Evolutionary conservation across 2,113 vertebrate genomes (phyloP).

Genomic region (Calcarius ornatus): DNA sequence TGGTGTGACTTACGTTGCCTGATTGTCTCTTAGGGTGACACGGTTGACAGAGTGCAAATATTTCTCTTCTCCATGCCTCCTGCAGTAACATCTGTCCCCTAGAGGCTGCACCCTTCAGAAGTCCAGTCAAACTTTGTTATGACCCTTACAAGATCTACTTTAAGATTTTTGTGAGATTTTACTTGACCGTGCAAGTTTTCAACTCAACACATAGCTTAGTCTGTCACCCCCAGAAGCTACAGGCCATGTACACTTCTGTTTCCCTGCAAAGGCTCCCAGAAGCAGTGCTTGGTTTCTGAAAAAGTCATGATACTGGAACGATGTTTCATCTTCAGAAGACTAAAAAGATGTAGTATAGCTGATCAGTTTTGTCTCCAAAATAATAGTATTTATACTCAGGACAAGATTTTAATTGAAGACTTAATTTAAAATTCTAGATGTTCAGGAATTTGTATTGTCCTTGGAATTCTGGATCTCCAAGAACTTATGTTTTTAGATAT

Average conservation of each 20-base stretch:
- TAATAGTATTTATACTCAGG: not conserved
- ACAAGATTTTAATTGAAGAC: not conserved
- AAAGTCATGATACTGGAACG: not conserved
- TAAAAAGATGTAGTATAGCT: not conserved
- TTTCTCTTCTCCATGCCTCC: not conserved
- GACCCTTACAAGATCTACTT: not conserved
- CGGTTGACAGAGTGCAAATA: not conserved
- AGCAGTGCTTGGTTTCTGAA: not conserved
- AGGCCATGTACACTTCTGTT: not conserved
- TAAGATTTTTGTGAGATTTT: not conserved
- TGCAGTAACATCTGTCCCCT: not conserved
- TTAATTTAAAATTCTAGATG: not conserved
- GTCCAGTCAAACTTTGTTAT: not conserved
- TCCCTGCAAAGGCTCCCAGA: not conserved
- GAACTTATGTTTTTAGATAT: not conserved
- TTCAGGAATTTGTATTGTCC: not conserved
- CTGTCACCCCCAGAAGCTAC: not conserved
- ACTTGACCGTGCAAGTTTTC: not conserved
- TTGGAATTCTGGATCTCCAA: not conserved
- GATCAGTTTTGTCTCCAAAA: not conserved
- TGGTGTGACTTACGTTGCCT: not conserved
- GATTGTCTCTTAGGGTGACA: not conserved
- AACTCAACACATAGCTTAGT: not conserved
- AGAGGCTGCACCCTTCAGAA: not conserved
- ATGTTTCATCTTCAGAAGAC: not conserved